Conservation (phyloP, 2,113 vertebrate genomes). For the Stegostoma tigrinum region DNA sequence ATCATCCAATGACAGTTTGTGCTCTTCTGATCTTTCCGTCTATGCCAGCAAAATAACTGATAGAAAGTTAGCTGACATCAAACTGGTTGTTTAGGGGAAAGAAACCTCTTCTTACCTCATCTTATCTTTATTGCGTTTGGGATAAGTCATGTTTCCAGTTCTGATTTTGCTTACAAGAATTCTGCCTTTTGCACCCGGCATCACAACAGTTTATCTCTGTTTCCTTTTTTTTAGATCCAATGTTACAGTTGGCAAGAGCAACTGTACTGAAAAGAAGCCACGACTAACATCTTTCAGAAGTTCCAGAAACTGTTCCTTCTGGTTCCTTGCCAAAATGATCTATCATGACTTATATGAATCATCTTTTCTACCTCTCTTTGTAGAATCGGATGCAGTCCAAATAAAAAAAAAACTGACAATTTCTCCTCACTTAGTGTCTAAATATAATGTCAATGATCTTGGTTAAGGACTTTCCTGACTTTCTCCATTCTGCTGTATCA, state of each 20-base stretch:
- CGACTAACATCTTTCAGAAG: neutral
- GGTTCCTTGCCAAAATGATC: neutral
- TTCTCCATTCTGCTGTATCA: neutral
- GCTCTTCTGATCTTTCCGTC: neutral
- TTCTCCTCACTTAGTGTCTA: neutral
- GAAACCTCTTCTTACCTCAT: neutral
- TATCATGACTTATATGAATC: neutral
- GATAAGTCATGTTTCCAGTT: constrained; percentile 26
- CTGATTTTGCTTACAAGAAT: neutral
- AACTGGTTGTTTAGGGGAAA: neutral
- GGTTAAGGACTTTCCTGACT: neutral
- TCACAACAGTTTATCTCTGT: constrained; percentile 14
- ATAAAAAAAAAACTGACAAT: neutral
- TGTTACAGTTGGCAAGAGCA: neutral
- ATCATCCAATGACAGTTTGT: neutral
- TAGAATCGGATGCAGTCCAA: neutral
- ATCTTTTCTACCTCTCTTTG: constrained; percentile 2
- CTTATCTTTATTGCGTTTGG: neutral
- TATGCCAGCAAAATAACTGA: neutral
- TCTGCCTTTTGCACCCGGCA: constrained; percentile 21
- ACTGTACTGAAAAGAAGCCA: neutral
- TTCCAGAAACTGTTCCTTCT: neutral
- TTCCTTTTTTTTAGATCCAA: constrained; percentile 21
- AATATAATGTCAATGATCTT: neutral
- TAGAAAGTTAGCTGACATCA: neutral